Evolutionary conservation across 2,797 vertebrate species (phyloP), one percentile per base, ranked within the genome.

Genomic region (Hypotaenidia philippensis): DNA sequence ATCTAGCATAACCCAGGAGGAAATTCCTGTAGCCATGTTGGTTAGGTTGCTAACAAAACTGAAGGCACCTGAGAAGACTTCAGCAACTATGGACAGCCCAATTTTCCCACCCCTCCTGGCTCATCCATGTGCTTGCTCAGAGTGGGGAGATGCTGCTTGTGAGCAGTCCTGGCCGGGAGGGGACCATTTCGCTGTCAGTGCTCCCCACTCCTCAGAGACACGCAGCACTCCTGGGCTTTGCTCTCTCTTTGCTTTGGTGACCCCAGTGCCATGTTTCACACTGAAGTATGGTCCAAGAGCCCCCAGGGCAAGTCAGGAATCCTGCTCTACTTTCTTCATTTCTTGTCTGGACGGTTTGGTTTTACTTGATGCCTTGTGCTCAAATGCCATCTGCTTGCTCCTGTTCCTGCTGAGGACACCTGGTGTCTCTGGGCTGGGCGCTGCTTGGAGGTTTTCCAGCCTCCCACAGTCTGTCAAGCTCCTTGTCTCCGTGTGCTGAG

Each of bases 361-460:
- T 91, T 94, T 87, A 53, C 90, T 75, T 27, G 50, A 20, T 74
- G 56, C 87, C 89, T 83, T 87, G 84, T 92, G 82, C 93, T 93
- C 91, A 71, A 74, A 71, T 59, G 61, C 92, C 84, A 93, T 71
- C 75, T 95, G 92, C 94, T 92, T 97, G 87, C 89, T 93, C 89
- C 87, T 75, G 78, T 77, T 93, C 80, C 91, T 88, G 86, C 85
- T 5, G 7, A 97, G 90, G 89, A 96, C 0, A 5, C 89, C 78
- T 5, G 1, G 61, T 77, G 65, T 84, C 71, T 53, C 18, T 64
- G 84, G 82, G 71, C 90, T 81, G 91, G 90, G 75, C 40, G 16
- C 75, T 89, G 93, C 93, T 94, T 87, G 95, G 92, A 95, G 84
- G 49, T 91, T 93, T 92, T 91, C 81, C 93, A 91, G 84, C 87